Evolutionary conservation across 2,888 invertebrate genomes (phyloP), one percentile per base, ranked within the genome.

Genomic region (Listrodromus nycthemerus): DNA sequence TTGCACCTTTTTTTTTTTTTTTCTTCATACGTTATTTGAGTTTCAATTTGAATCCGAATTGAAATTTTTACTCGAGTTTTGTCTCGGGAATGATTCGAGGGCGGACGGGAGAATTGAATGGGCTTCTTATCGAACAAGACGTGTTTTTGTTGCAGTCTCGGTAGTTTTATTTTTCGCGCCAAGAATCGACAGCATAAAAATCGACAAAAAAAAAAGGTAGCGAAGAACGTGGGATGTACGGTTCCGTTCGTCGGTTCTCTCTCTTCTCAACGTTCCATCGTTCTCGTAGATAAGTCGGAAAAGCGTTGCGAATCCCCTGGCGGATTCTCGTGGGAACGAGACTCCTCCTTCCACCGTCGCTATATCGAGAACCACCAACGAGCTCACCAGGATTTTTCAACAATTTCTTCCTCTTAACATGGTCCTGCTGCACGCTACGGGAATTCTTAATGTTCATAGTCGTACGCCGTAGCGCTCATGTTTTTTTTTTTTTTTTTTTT

Each of bases 121-220:
- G 2, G 16, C 16, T 30, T 61, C 27, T 61, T 30, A 30, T 61
- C 58, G 6, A 27, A 7, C 13, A 16, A 61, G 24, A 16, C 13
- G 13, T 61, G n/a, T 30, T 27, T 61, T 30, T n/a, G 16, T 27
- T 30, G 27, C 27, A 30, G 10, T 30, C 8, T 8, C 27, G 24
- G 50, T 27, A 69, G n/a, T 69, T 27, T 69, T 19, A 50, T 69
- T 70, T 33, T 13, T n/a, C 7, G 24, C 41, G 24, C 41, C 52
- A 21, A 41, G 66, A 66, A 55, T 55, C 37, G 55, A 66, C 37
- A 19, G 67, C n/a, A n/a, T 8, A 37, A 67, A 77, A 77, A 77
- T 69, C 55, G 76, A 77, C 58, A 77, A 77, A 77, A 67, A 77
- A 77, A 67, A 33, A 52, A 52, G 74, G 69, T 69, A 50, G 67